Evolutionary conservation across 2,797 vertebrate genomes (phyloP), one percentile per base, ranked within the genome.

Genomic region (Chromis chromis): DNA sequence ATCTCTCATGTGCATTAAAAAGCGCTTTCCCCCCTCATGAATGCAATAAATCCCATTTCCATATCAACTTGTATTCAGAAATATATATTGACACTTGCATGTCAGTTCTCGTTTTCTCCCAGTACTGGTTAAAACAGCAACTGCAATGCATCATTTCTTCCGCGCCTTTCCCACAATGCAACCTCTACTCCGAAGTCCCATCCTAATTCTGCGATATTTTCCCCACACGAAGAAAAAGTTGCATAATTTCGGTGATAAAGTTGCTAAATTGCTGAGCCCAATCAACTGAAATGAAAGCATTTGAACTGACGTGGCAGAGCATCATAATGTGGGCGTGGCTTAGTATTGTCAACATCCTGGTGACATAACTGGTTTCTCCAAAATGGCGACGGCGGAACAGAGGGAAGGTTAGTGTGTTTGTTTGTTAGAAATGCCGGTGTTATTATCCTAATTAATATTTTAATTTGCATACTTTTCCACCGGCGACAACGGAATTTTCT

Each of bases 321-420:
- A 36, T 94, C 90, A 93, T 25, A 0, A 1, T 10, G 52, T 89
- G 59, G 93, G 92, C 86, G 91, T 66, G 88, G 76, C 6, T 65
- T 86, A 63, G 25, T 1, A 74, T 88, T 91, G 92, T 93, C 93
- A 93, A 94, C 93, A 93, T 92, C 87, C 91, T 86, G 81, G 71
- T 92, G 86, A 92, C 87, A 82, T 90, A 88, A 91, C 65, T 28
- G 2, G 24, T 58, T 50, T 85, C 74, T 90, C 70, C 92, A 95
- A 95, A 95, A 96, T 96, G 95, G 95, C 95, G 93, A 93, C 89
- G 60, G 86, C 7, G 71, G 90, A 93, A 7, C 91, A 88, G 5
- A 91, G 90, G 62, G 94, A 94, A 91, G 95, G 94, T 94, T 81
- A 70, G 90, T 86, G 65, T 1, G 25, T 27, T 17, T 75, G 58